Evolutionary conservation across 2,113 vertebrate species (phyloP).

Genomic region (Thamnophis sirtalis): DNA sequence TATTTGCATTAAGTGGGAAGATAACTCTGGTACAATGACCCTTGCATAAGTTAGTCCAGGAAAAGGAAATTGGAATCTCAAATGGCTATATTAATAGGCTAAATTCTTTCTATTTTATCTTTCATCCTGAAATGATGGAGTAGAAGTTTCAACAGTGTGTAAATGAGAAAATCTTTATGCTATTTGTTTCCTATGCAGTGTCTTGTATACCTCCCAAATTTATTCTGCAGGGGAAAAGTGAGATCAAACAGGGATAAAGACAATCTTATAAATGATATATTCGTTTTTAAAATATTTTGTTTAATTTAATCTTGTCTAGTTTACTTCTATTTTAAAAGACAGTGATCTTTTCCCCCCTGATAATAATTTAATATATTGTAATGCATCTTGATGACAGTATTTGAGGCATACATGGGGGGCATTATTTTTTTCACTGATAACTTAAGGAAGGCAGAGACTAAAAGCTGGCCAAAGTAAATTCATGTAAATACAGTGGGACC

Average conservation of each 20-base stretch:
- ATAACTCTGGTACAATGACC: neutral
- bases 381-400: neutral
- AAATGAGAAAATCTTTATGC: neutral
- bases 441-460: neutral
- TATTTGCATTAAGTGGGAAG: neutral
- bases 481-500: neutral
- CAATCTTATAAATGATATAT: neutral
- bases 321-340: neutral
- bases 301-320: neutral
- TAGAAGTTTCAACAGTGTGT: neutral
- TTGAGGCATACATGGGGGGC: neutral
- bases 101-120: neutral
- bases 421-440: neutral
- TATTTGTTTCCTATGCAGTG: neutral
- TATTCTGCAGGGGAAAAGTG: neutral
- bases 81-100: neutral
- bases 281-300: neutral
- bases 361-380: neutral
- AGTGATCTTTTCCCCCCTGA: neutral
- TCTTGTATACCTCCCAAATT: neutral
- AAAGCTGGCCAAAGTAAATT: neutral
- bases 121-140: neutral
- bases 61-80: neutral
- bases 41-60: neutral
- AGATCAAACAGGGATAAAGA: neutral